Evolutionary conservation across 2,113 vertebrate genomes (phyloP).

Genomic region (Tupaia tana): DNA sequence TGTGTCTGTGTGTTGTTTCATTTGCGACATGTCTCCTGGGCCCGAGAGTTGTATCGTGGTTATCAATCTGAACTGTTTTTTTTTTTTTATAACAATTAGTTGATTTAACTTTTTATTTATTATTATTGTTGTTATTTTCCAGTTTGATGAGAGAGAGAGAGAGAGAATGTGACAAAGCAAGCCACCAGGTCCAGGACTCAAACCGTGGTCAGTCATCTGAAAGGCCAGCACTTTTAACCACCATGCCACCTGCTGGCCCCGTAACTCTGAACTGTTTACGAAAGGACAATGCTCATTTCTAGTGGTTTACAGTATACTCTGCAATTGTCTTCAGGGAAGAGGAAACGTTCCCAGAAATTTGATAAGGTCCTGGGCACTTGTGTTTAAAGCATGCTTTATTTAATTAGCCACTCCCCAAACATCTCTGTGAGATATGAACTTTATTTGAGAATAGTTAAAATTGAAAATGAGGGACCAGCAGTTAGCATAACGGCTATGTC

Average conservation of each 20-base stretch:
- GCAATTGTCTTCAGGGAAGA: background rate
- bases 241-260: too few relatives aligned
- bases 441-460: background rate
- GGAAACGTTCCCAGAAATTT: background rate
- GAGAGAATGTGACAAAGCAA: too few relatives aligned
- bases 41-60: too few relatives aligned
- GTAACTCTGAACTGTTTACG: background rate
- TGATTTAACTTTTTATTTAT: too few relatives aligned
- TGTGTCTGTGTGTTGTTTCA: background rate
- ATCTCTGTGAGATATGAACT: background rate
- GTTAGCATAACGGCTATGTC: too few relatives aligned
- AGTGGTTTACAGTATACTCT: background rate
- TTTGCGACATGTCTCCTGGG: background rate
- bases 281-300: background rate
- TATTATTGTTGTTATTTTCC: too few relatives aligned
- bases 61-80: too few relatives aligned
- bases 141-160: too few relatives aligned
- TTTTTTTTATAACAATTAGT: too few relatives aligned
- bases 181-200: too few relatives aligned
- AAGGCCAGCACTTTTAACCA: too few relatives aligned
- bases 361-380: background rate
- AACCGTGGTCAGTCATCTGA: too few relatives aligned
- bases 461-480: background rate
- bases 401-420: background rate
- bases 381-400: slow-evolving; percentile 1